Base-by-base conservation (phyloP, 2,888 invertebrate genomes). In the Amphimallon solstitiale region DNA sequence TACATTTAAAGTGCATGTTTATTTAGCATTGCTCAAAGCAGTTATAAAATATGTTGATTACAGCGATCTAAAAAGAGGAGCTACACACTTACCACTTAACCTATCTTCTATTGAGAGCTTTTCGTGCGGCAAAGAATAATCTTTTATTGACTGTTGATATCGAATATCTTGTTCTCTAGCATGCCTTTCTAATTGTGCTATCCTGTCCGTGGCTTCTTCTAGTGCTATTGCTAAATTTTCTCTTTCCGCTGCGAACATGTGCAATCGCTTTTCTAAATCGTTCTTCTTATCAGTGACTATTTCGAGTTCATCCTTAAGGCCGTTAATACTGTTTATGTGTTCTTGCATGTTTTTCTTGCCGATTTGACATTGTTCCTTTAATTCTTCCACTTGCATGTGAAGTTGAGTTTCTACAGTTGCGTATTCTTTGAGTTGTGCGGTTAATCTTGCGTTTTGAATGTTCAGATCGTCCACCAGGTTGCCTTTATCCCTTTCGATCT, bases 161-260 rank as follows among this genome's bases (percentile, higher is more conserved):
- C 82, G 70, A 56, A 81, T 73, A 78, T 94, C 94, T 83, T 94
- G 92, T 82, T 95, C 94, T 72, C 91, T 87, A 51, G 91, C 86
- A 79, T 93, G 91, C 74, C 92, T 88, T 81, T 97, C 96, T 74
- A 97, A 85, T 74, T 93, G 88, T 74, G 92, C 84, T 75, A 96
- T 94, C 78, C 94, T 88, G 82, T 97, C 95, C 62, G 93, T 92
- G 38, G 95, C 92, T 81, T 97, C 96, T 70, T 97, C 97, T 65
- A 97, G 85, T 67, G 93, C 92, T 56, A 90, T 88, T 56, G 89
- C 86, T 60, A 96, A 84, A 68, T 89, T 88, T 68, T 95, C 93
- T 73, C 95, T 88, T 81, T 97, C 96, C 67, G 90, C 88, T 12
- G 91, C 87, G 5, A 93, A 85, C 69, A 87, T 84, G 69, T 91